These are phyloP conservation scores for western clawed frog (Xenopus tropicalis) DNA, from an alignment of 2,113 vertebrate genomes.

Conservation along the genomic window DNA sequence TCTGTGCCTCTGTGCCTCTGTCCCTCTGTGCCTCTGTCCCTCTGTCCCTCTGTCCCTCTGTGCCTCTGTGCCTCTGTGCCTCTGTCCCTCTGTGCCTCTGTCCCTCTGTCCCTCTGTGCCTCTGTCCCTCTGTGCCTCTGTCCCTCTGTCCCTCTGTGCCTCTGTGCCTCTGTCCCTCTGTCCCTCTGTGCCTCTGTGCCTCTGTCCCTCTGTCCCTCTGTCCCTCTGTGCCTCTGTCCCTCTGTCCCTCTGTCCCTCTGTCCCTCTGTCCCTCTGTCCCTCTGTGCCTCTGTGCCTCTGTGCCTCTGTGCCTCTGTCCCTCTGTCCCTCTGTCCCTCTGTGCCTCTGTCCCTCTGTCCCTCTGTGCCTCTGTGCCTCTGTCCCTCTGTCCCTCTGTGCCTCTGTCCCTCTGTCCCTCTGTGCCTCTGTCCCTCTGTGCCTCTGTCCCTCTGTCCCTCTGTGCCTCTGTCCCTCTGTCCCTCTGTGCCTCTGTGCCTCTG, in stretches of 20 bases:
- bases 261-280: no score
- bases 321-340: no score
- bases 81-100: not conserved
- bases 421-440: not conserved
- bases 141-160: not conserved
- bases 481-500: not conserved
- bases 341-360: no score
- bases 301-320: no score
- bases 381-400: not conserved
- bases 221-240: not conserved
- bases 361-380: no score
- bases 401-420: not conserved
- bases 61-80: not conserved
- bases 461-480: not conserved
- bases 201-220: not conserved
- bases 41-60: not conserved
- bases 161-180: no score
- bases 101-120: not conserved
- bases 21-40: not conserved
- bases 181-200: not conserved
- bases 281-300: no score
- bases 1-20: not conserved
- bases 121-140: not conserved
- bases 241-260: not conserved
- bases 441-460: not conserved